A percentile compares a stretch with the other conserved stretches of the same genome.
Evolutionary conservation across 2,113 vertebrate species (phyloP).

Genomic region (Trichechus manatus): DNA sequence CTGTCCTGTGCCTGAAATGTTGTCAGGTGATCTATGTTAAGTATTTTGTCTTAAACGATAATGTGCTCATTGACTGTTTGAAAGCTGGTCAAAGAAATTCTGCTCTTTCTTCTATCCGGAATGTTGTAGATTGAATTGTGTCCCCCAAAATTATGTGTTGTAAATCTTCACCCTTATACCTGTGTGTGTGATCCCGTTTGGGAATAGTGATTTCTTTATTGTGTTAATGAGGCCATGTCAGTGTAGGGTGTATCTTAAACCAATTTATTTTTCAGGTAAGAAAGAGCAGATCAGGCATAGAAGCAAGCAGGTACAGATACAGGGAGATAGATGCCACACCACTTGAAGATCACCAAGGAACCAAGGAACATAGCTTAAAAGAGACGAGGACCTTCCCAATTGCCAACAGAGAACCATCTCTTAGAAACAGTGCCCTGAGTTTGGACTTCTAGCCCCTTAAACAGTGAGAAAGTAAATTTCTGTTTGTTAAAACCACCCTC

Average conservation of each 20-base stretch:
- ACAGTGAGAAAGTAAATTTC: too few species aligned
- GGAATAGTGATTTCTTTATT: background rate
- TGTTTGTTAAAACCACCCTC: too few species aligned
- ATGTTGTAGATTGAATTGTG: background rate
- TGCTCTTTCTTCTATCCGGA: background rate
- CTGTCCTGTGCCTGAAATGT: background rate
- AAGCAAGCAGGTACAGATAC: background rate
- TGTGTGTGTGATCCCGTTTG: background rate
- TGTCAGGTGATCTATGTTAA: background rate
- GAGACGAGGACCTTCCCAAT: background rate
- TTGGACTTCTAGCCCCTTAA: background rate
- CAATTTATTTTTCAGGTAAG: background rate
- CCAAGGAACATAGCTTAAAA: background rate
- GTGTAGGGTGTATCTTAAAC: background rate
- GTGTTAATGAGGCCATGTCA: background rate
- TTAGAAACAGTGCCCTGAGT: background rate
- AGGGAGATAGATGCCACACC: background rate
- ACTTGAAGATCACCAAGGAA: background rate
- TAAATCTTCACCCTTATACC: background rate
- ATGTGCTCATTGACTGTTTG: background rate
- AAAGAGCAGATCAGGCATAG: background rate
- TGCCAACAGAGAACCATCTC: background rate
- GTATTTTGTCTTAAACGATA: fast-evolving
- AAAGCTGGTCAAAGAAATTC: background rate
- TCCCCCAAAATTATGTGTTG: background rate